Conservation (phyloP, 2,113 vertebrate species). For the Rhizomys pruinosus region DNA sequence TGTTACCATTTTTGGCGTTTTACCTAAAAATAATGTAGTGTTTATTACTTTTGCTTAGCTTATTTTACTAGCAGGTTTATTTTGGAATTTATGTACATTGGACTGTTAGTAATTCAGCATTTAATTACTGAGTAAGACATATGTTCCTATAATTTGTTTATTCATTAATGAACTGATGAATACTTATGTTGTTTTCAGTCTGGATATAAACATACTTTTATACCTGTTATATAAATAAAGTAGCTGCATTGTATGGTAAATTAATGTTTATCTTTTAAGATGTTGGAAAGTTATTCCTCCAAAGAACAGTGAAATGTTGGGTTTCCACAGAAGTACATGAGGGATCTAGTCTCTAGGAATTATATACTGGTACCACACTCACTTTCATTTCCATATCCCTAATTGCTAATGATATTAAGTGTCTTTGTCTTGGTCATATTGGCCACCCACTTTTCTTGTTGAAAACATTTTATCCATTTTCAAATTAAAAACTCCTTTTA, state of each 20-base stretch:
- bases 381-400: background rate
- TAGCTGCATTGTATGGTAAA: background rate
- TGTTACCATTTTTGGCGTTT: background rate
- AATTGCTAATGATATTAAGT: background rate
- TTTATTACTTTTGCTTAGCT: background rate
- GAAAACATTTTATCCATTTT: background rate
- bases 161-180: background rate
- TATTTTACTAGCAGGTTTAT: slow-evolving; percentile 5
- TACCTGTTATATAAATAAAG: background rate
- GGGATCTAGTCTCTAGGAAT: background rate
- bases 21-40: background rate
- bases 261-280: background rate
- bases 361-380: background rate
- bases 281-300: background rate
- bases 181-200: background rate
- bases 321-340: background rate
- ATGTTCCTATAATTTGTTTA: background rate
- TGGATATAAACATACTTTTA: background rate
- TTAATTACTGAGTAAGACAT: background rate
- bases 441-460: background rate
- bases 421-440: background rate
- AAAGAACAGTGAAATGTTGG: background rate
- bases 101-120: background rate
- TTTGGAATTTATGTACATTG: background rate
- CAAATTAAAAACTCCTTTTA: background rate